Conservation (phyloP, 1,140 invertebrate genomes). For the Thaumatotibia leucotreta region DNA sequence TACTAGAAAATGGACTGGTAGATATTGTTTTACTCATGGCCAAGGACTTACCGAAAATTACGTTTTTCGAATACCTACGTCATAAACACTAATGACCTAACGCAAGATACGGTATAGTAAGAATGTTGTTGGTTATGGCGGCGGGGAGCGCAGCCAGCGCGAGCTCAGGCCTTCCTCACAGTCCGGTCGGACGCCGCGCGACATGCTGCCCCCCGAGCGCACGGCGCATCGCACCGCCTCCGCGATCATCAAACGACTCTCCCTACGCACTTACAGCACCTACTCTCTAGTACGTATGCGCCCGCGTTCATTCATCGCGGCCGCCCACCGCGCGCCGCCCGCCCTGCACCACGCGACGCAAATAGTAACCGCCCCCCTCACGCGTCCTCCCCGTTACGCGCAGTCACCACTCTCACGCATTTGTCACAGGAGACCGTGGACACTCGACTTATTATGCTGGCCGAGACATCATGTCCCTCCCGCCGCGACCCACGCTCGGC, state of each 20-base stretch:
- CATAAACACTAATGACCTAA: conserved; percentile 8
- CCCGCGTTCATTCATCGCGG: conserved; percentile 58
- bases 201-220: conserved; percentile 64
- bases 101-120: neutral
- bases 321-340: conserved; percentile 41
- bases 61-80: conserved; percentile 1
- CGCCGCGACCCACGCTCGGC: conserved; percentile 39
- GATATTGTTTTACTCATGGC: neutral
- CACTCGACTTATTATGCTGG: conserved; percentile 56
- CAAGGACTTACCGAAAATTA: neutral
- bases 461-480: conserved; percentile 48
- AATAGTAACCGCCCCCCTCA: conserved; percentile 58
- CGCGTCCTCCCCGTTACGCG: conserved; percentile 38
- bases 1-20: neutral
- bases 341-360: conserved; percentile 49
- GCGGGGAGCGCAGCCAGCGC: conserved; percentile 43
- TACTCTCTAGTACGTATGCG: conserved; percentile 68
- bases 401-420: conserved; percentile 50
- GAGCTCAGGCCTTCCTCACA: conserved; percentile 27
- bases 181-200: conserved; percentile 44
- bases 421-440: conserved; percentile 51
- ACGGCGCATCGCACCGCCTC: conserved; percentile 50
- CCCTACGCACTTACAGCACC: conserved; percentile 57
- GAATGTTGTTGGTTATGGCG: conserved; percentile 18
- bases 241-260: conserved; percentile 61